A percentile compares a stretch with the other conserved stretches of the same genome.
Evolutionary conservation across 2,888 invertebrate genomes (phyloP).

Genomic region (Lycocerus yunnanus): DNA sequence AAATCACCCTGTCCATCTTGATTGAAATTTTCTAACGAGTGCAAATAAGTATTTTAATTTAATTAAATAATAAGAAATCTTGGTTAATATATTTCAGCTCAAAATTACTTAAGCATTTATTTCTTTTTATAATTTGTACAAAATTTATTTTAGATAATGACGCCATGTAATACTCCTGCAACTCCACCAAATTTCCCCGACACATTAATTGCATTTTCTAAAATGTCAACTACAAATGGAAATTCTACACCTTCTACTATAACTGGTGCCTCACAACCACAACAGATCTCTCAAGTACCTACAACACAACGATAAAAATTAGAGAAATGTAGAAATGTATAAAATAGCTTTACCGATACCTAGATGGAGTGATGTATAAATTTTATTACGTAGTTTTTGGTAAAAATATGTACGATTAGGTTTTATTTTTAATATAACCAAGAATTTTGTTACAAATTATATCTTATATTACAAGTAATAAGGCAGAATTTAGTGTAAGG

Average conservation of each 20-base stretch:
- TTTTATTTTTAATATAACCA: conserved; percentile 5
- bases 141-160: conserved; percentile 71
- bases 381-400: conserved; percentile 16
- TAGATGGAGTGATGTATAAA: conserved; percentile 23
- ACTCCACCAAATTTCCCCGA: conserved; percentile 95
- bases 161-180: conserved; percentile 92
- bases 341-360: conserved; percentile 17
- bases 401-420: conserved; percentile 1
- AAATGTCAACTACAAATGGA: conserved; percentile 75
- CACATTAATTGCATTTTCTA: conserved; percentile 84
- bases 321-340: conserved; percentile 22
- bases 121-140: background rate
- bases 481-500: background rate
- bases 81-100: no score
- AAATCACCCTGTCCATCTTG: no score
- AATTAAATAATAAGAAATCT: no score
- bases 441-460: conserved; percentile 4
- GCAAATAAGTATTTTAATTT: no score
- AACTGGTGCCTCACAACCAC: conserved; percentile 51
- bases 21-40: no score
- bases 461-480: background rate
- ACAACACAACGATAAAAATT: conserved; percentile 54
- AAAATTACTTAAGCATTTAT: no score
- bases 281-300: conserved; percentile 45
- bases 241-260: conserved; percentile 59